Evolutionary conservation across 2,888 invertebrate genomes (phyloP).

Genomic region (Callyntrura sp.): DNA sequence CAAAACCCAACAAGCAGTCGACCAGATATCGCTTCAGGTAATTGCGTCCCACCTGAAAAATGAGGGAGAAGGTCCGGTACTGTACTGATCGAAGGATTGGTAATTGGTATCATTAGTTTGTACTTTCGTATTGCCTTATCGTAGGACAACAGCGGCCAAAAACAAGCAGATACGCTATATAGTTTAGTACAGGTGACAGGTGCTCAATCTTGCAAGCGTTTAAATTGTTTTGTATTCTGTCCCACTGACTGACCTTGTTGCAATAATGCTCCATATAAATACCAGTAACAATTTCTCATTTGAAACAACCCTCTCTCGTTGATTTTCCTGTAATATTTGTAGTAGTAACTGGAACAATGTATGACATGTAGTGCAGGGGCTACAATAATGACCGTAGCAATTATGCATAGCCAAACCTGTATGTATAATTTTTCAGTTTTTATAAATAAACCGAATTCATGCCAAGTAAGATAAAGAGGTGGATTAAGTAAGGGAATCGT

Average conservation of each 20-base stretch:
- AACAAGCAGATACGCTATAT: too few species aligned
- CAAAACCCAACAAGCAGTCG: slow-evolving; percentile 94
- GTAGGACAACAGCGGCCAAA: too few species aligned
- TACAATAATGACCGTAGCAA: slow-evolving; percentile 90
- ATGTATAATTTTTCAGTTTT: too few species aligned
- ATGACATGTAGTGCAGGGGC: slow-evolving; percentile 92
- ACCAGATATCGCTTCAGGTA: slow-evolving; percentile 94
- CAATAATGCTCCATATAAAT: slow-evolving; percentile 95
- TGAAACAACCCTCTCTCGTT: slow-evolving; percentile 86
- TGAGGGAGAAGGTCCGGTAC: background rate
- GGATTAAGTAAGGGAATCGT: too few species aligned
- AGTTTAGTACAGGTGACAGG: too few species aligned
- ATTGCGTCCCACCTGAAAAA: slow-evolving; percentile 91
- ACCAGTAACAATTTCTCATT: slow-evolving; percentile 91
- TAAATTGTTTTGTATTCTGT: too few species aligned
- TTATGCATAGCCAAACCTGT: slow-evolving; percentile 94
- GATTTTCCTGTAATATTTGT: slow-evolving; percentile 87
- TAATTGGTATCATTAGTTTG: too few species aligned
- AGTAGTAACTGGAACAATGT: slow-evolving; percentile 91
- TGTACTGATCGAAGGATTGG: too few species aligned
- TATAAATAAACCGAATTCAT: too few species aligned
- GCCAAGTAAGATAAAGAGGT: too few species aligned
- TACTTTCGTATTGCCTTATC: too few species aligned
- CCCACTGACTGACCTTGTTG: slow-evolving; percentile 97
- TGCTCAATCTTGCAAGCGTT: too few species aligned